Evolutionary conservation across 53 echinoderm and acorn worm genomes (phyloP).

Genomic region (Mesocentrotus franciscanus): DNA sequence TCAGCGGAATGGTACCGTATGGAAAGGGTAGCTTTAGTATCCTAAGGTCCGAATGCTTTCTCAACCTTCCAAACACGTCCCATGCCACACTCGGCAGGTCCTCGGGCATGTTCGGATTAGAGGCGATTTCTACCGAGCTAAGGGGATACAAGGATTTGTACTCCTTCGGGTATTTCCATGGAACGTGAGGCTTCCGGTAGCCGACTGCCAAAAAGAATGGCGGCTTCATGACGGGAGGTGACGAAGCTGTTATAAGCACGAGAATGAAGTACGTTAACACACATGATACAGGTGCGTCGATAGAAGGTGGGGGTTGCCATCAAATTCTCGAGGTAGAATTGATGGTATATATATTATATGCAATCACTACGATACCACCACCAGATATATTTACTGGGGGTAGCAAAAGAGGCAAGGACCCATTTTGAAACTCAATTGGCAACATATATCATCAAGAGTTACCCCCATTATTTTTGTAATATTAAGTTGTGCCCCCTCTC

Average conservation of each 20-base stretch:
- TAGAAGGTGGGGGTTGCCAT: too few species aligned
- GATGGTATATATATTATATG: too few species aligned
- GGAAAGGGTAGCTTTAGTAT: slow-evolving; percentile 74
- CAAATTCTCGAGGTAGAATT: too few species aligned
- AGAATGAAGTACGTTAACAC: not conserved
- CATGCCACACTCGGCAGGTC: slow-evolving; percentile 82
- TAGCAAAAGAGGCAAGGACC: too few species aligned
- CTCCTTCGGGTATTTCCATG: slow-evolving; percentile 88
- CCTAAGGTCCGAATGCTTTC: slow-evolving; percentile 72
- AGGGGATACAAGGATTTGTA: slow-evolving; percentile 84
- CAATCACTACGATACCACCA: too few species aligned
- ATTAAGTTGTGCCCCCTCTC: too few species aligned
- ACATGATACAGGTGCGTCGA: too few species aligned
- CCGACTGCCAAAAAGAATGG: slow-evolving; percentile 95
- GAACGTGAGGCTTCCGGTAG: slow-evolving; percentile 89
- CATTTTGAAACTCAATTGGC: too few species aligned
- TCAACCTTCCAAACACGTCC: slow-evolving; percentile 71
- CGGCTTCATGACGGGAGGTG: slow-evolving; percentile 41
- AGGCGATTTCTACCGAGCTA: slow-evolving; percentile 77
- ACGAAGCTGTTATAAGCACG: not conserved
- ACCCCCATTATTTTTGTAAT: too few species aligned
- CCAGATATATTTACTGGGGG: too few species aligned
- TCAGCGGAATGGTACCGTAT: slow-evolving; percentile 81
- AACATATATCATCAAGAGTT: too few species aligned
- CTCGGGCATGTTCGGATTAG: slow-evolving; percentile 77